Conservation (phyloP, 92 coral and sea anemone genomes). For the Pocillopora grandis region DNA sequence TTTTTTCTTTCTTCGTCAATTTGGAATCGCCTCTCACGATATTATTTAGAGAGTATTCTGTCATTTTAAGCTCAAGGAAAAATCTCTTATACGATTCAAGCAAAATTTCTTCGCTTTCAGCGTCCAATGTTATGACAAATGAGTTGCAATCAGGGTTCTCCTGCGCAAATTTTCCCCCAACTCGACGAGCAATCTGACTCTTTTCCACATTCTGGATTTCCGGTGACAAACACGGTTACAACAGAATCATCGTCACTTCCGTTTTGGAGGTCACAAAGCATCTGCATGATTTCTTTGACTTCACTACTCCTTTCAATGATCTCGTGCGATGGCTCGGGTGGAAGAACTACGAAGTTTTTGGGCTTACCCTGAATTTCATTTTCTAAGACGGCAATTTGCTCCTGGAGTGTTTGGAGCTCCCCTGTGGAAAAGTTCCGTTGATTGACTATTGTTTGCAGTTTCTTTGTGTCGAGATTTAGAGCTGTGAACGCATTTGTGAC, state of each 20-base stretch:
- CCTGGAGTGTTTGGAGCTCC: slow-evolving; percentile 24
- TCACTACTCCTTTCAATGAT: slow-evolving; percentile 19
- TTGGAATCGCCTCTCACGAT: slow-evolving; percentile 20
- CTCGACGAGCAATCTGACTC: slow-evolving; percentile 23
- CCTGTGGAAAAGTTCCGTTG: slow-evolving; percentile 36
- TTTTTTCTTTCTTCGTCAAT: not conserved
- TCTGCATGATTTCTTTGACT: slow-evolving; percentile 7
- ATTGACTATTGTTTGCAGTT: slow-evolving; percentile 30
- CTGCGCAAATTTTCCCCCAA: slow-evolving; percentile 7
- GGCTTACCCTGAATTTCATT: slow-evolving; percentile 36
- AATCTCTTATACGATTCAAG: slow-evolving; percentile 40
- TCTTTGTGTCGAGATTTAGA: slow-evolving; percentile 29
- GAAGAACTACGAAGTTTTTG: slow-evolving; percentile 39
- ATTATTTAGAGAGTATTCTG: slow-evolving; percentile 27
- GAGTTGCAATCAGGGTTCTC: not conserved
- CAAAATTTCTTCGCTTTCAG: slow-evolving; percentile 31
- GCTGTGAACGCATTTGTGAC: slow-evolving; percentile 36
- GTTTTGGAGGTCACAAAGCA: slow-evolving; percentile 3
- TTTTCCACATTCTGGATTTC: slow-evolving; percentile 60
- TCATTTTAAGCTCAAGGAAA: slow-evolving; percentile 29
- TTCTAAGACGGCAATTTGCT: slow-evolving; percentile 14
- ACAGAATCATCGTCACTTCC: slow-evolving; percentile 15
- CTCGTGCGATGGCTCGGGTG: slow-evolving; percentile 51
- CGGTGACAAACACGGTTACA: slow-evolving; percentile 35
- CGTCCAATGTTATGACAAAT: slow-evolving; percentile 55